phyloP scores from a whole-genome alignment of 2,113 vertebrate species.

The Ondatra zibethicus region DNA sequence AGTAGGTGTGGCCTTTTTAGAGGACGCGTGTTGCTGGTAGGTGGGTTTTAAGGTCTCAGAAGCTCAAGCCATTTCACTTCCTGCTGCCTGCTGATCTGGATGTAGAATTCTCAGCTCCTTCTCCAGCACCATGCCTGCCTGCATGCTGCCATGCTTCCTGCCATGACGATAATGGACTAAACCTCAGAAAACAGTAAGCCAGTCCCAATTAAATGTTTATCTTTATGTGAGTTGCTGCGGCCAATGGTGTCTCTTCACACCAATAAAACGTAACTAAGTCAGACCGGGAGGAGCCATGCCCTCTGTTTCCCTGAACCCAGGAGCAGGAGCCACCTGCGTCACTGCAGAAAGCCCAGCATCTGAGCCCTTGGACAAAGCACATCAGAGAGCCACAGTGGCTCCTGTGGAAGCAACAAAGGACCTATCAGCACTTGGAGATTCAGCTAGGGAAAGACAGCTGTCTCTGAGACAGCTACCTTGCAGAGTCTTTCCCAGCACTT shows the following conservation, averaged over 20 bases:
- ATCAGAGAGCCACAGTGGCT: not conserved
- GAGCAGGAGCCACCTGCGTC: not conserved
- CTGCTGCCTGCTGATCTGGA: not conserved
- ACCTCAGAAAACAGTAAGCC: not conserved
- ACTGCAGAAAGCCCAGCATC: not conserved
- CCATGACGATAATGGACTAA: not conserved
- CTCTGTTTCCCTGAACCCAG: not conserved
- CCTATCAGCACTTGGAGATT: not conserved
- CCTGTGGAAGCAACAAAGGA: not conserved
- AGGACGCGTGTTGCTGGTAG: not conserved
- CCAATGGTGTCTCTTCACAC: not conserved
- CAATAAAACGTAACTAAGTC: not conserved
- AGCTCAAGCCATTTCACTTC: not conserved
- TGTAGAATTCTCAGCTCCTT: no score
- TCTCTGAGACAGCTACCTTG: not conserved
- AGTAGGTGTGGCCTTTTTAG: not conserved
- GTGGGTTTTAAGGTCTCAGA: no score
- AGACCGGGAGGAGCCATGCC: not conserved
- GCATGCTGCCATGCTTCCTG: not conserved
- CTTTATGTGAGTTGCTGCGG: not conserved
- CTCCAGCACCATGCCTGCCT: not conserved
- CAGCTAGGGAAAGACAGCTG: not conserved
- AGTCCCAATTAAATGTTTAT: not conserved
- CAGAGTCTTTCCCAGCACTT: not conserved
- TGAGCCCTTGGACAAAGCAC: not conserved